Evolutionary conservation across 2,888 invertebrate species (phyloP).

Genomic region (Leptinotarsa tumamoca): DNA sequence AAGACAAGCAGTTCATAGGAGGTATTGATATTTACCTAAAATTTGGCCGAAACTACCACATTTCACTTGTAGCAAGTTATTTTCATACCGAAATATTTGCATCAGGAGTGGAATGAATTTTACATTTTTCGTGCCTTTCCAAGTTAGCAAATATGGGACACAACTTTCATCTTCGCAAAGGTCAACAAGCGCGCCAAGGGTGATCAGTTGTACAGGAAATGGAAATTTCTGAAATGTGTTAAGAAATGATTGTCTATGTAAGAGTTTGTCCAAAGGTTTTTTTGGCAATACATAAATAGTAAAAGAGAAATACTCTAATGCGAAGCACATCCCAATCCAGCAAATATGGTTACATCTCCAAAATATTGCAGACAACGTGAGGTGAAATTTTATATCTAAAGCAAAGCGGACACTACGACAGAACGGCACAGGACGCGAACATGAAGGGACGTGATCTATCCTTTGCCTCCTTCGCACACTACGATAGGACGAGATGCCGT

Average conservation of each 20-base stretch:
- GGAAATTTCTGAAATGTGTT: slow-evolving; percentile 52
- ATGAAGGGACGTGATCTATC: too few species aligned
- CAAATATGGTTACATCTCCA: too few species aligned
- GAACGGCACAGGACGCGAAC: too few species aligned
- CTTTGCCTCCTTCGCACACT: too few species aligned
- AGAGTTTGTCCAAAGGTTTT: background rate
- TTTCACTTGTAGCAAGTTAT: slow-evolving; percentile 59
- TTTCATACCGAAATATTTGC: slow-evolving; percentile 65
- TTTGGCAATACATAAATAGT: too few species aligned
- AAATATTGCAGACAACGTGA: too few species aligned
- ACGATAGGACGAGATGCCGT: too few species aligned
- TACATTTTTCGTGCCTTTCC: slow-evolving; percentile 60
- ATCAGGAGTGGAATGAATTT: slow-evolving; percentile 63
- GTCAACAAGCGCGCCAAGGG: slow-evolving; percentile 65
- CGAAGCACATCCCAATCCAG: too few species aligned
- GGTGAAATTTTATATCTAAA: too few species aligned
- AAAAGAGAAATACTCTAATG: too few species aligned
- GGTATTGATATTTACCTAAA: slow-evolving; percentile 53
- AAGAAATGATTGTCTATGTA: background rate
- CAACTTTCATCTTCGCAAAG: slow-evolving; percentile 61
- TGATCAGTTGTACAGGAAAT: slow-evolving; percentile 62
- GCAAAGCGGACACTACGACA: too few species aligned
- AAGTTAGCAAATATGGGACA: slow-evolving; percentile 66
- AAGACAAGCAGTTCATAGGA: too few species aligned
- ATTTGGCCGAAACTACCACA: slow-evolving; percentile 60